Percentiles rank a stretch among this genome's conserved stretches.
Conservation (phyloP, 2,113 vertebrate species). For the Callocephalon fimbriatum region DNA sequence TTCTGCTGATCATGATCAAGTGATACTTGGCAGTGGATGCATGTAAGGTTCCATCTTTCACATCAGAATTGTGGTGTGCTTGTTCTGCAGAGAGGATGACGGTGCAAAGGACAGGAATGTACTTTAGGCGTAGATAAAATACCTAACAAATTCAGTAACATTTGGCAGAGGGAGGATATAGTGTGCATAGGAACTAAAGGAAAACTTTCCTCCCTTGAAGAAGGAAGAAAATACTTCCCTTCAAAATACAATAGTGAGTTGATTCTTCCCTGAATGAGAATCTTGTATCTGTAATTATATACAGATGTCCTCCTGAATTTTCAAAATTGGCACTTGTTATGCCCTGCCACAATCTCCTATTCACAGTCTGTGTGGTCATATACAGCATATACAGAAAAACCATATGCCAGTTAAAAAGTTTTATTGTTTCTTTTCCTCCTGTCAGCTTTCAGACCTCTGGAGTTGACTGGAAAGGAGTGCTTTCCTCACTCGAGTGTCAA, state of each 20-base stretch:
- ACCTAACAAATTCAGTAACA: neutral
- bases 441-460: neutral
- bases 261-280: neutral
- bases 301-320: neutral
- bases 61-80: neutral
- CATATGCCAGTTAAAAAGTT: neutral
- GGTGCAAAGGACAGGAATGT: fast-evolving
- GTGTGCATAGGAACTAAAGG: neutral
- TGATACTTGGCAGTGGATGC: fast-evolving
- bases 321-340: neutral
- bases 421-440: neutral
- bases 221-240: neutral
- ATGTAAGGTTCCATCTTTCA: neutral
- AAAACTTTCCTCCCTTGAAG: neutral
- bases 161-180: neutral
- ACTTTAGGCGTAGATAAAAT: neutral
- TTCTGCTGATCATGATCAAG: neutral
- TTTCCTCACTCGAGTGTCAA: neutral
- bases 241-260: neutral
- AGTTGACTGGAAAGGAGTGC: neutral
- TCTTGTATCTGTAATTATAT: neutral
- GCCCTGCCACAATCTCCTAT: neutral
- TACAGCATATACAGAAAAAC: neutral
- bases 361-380: neutral
- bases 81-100: neutral